Conservation (phyloP, 2,888 invertebrate species). For the Strigamia maritima region DNA sequence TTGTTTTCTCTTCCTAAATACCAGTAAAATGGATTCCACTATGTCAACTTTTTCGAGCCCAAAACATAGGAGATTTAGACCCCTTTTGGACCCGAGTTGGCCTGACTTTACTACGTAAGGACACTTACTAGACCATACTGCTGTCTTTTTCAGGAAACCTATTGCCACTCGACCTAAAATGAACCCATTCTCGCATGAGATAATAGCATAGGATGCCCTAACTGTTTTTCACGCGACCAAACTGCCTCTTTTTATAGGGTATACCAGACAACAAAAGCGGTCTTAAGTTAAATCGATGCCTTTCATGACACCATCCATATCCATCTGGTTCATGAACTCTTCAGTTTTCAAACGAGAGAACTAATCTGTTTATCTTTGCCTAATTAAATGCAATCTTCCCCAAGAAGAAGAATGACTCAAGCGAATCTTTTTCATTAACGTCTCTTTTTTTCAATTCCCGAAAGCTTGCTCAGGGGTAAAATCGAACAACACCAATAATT, state of each 20-base stretch:
- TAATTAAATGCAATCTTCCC: slow-evolving; percentile 32
- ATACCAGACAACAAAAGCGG: slow-evolving; percentile 24
- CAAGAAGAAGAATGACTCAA: not conserved
- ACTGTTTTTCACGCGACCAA: slow-evolving; percentile 29
- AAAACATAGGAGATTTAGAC: not conserved
- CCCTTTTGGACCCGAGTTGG: not conserved
- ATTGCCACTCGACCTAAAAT: slow-evolving; percentile 32
- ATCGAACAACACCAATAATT: slow-evolving; percentile 19
- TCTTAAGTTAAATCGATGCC: slow-evolving; percentile 32
- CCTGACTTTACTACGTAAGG: slow-evolving; percentile 20
- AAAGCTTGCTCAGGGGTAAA: slow-evolving; percentile 18
- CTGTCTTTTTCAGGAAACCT: slow-evolving; percentile 28
- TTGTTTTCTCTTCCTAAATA: not conserved
- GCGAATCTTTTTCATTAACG: slow-evolving; percentile 23
- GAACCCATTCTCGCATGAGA: slow-evolving; percentile 31
- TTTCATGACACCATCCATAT: slow-evolving; percentile 32
- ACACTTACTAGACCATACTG: slow-evolving; percentile 6
- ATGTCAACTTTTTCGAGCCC: not conserved
- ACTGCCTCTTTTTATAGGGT: slow-evolving; percentile 16
- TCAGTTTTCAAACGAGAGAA: slow-evolving; percentile 27
- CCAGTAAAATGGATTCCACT: not conserved
- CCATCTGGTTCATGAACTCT: slow-evolving; percentile 34
- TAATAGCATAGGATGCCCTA: slow-evolving; percentile 24
- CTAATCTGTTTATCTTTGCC: slow-evolving; percentile 34
- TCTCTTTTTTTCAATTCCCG: not conserved